Conservation (phyloP, 2,113 vertebrate species). For the Mustelus asterias region DNA sequence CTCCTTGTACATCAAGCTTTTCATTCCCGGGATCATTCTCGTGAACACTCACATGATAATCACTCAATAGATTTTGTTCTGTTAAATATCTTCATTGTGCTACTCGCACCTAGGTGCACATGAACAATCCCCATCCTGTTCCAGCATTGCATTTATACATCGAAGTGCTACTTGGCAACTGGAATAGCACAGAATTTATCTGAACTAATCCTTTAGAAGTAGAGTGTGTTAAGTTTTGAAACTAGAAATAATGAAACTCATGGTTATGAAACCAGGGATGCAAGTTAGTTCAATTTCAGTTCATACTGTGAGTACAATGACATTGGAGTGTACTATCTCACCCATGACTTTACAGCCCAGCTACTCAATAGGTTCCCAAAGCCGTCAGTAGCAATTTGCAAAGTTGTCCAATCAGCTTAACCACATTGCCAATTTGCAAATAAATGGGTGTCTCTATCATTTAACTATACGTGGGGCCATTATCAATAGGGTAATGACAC, state of each 20-base stretch:
- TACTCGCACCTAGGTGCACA: not conserved
- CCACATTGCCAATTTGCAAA: not conserved
- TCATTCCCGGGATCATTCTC: no score
- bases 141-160: not conserved
- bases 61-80: not conserved
- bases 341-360: not conserved
- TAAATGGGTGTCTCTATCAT: not conserved
- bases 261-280: not conserved
- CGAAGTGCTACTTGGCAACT: not conserved
- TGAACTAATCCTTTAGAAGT: not conserved
- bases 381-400: not conserved
- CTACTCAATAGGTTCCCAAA: not conserved
- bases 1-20: no score
- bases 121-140: not conserved
- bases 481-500: not conserved
- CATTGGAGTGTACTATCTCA: not conserved
- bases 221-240: not conserved
- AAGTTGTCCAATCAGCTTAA: not conserved
- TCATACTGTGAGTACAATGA: not conserved
- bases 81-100: not conserved
- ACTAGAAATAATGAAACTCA: not conserved
- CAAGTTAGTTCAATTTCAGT: not conserved
- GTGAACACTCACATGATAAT: not conserved
- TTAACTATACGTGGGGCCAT: not conserved
- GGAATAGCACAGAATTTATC: not conserved